Base-by-base conservation (phyloP, 2,797 vertebrate species). In the Centroberyx gerrardi region DNA sequence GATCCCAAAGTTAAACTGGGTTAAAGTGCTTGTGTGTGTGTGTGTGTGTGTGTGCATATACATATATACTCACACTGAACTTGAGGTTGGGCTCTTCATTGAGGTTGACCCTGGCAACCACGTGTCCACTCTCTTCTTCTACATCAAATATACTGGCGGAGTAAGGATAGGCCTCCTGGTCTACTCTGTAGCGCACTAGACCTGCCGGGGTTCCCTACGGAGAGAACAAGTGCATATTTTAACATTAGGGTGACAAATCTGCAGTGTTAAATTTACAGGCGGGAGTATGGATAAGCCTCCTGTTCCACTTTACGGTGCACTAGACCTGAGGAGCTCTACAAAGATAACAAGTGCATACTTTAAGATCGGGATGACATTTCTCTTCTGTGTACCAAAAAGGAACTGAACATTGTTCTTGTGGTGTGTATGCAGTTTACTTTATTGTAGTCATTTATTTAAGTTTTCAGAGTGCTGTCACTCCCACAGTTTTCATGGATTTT, bases 51-150 rank as follows among this genome's bases (percentile, higher is more conserved):
- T 52, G 5, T 52, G 8, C 8, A 14, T 52, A 9, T 62, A 14
- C 58, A 13, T 31, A 5, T 14, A 52, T 72, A 91, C 93, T 90
- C 92, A 99, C 98, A 83, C 92, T 97, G 80, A 99, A 99, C 87
- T 96, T 96, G 0, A 96, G 95, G 81, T 96, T 98, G 28, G 98
- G 98, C 73, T 99, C 96, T 81, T 99, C 98, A 1, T 99, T 99
- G 27, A 99, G 96, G 90, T 99, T 99, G 7, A 99, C 98, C 52
- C 95, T 93, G 17, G 98, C 98, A 31, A 98, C 68, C 1, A 99
- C 94, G 6, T 88, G 92, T 18, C 98, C 98, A 0, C 96, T 96
- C 67, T 91, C 82, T 67, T 97, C 96, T 2, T 98, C 97, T 38
- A 99, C 96, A 0, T 96, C 96, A 86, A 99, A 99, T 77, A 99